Evolutionary conservation across 2,797 vertebrate species (phyloP), one percentile per base, ranked within the genome.

Genomic region (Vipera ursinii): DNA sequence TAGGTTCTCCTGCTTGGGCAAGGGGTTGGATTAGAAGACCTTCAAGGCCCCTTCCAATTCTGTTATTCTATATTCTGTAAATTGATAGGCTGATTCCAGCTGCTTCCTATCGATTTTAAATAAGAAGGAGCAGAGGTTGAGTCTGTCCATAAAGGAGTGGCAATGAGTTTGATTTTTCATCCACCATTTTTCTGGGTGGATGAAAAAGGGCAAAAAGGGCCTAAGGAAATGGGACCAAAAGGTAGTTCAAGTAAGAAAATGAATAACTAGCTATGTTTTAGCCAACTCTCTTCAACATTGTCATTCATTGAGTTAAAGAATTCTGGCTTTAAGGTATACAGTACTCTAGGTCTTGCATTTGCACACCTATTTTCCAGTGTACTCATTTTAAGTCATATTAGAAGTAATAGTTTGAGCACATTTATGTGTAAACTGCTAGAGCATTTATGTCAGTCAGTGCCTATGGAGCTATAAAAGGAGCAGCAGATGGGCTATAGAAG

Each of bases 341-440:
- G 14, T 38, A 38, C 65, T 69, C 65, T 69, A 96, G 95, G 93
- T 95, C 95, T 96, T 51, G 86, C 1, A 22, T 89, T 95, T 73
- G 87, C 87, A 91, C 86, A 86, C 38, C 60, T 93, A 38, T 93
- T 91, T 88, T 90, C 93, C 92, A 92, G 95, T 90, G 90, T 7
- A 48, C 91, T 89, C 91, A 59, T 38, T 48, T 51, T 55, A 93
- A 91, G 86, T n/a, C 48, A 89, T 0, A 1, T 17, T 56, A 65
- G n/a, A 90, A 92, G 87, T 0, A 0, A 28, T 56, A 78, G 59
- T 53, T 8, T 44, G 26, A 60, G 63, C 51, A 1, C 51, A 51
- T 51, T 51, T 51, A 51, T 51, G 3, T 48, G 7, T 56, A 17
- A 59, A 44, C 22, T 78, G 38, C 38, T 82, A 82, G 73, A 78